Evolutionary conservation across 2,797 vertebrate species (phyloP).

Genomic region (Cossypha caffra): DNA sequence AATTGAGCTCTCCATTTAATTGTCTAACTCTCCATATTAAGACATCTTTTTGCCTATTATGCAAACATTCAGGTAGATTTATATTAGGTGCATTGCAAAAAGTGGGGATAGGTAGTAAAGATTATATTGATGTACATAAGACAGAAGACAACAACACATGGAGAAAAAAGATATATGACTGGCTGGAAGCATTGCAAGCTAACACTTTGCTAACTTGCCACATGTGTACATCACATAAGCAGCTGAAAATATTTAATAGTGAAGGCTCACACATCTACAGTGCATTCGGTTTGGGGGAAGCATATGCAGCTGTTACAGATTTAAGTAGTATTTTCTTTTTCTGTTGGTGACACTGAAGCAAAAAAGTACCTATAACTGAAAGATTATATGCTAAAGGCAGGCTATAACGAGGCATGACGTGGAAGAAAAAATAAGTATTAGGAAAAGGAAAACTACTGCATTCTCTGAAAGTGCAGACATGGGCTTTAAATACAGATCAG

Average conservation of each 20-base stretch:
- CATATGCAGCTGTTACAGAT: conserved; percentile 17
- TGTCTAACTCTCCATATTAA: background rate
- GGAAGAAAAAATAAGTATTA: background rate
- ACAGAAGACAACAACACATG: conserved; percentile 57
- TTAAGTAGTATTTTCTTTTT: conserved; percentile 42
- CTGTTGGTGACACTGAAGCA: conserved; percentile 12
- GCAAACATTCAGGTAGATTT: conserved; percentile 55
- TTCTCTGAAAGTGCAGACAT: background rate
- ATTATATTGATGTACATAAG: conserved; percentile 36
- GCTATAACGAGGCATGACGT: background rate
- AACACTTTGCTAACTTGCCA: conserved; percentile 56
- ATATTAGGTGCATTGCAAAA: conserved; percentile 24
- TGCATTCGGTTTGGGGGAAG: background rate
- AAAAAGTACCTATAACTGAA: background rate
- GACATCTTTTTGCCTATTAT: background rate
- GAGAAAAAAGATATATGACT: conserved; percentile 57
- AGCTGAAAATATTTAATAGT: conserved; percentile 58
- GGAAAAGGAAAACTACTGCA: background rate
- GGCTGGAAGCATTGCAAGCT: conserved; percentile 58
- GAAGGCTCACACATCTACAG: conserved; percentile 9
- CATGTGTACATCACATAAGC: conserved; percentile 55
- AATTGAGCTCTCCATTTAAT: background rate
- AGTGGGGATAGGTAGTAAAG: conserved; percentile 39
- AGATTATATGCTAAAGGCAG: background rate
- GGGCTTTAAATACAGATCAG: background rate